Evolutionary conservation across 1,140 invertebrate species (phyloP), one percentile per base, ranked within the genome.

Genomic region (Steinernema khuongi): DNA sequence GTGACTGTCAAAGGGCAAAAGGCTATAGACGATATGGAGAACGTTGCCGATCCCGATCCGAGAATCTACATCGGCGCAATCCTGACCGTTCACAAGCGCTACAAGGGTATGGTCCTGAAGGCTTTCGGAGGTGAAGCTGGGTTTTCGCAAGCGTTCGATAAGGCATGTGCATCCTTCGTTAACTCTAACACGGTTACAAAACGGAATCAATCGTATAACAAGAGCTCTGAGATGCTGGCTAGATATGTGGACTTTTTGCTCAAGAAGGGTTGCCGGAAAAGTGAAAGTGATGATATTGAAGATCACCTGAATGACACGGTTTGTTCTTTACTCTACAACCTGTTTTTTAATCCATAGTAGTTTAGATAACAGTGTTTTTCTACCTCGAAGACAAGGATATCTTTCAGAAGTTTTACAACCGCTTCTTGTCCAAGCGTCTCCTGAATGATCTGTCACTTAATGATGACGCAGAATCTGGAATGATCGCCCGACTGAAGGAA

Each of bases 341-440:
- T 7, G n/a, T n/a, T 76, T 50, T 67, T 22, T 79, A 17, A 60
- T 79, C 32, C 36, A n/a, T n/a, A n/a, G n/a, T n/a, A n/a, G 89
- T 88, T 32, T 85, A 94, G 92, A 98, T 99, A 95, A 92, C 97
- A 75, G 94, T 98, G 26, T 99, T 99, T 87, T 98, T 98, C 87
- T 99, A 99, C 85, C 96, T 99, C 70, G 96, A 99, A 87, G 96
- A 99, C 87, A 99, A 99, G 88, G 97, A 99, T 87, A 96, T 99
- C 19, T 99, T 98, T 87, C 96, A 98, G 87, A 98, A 97, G 85
- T 98, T 97, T 87, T 99, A 99, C 86, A 96, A 93, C 85, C 99
- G 98, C 89, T 96, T 98, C 94, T 87, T 99, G 73, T 95, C 95
- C 1, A 98, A 97, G 88, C 90, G 96, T 26, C 50, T 60, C 14